Percentiles rank a stretch among this genome's conserved stretches.
These are phyloP conservation scores for Novumbra hubbsi DNA, from an alignment of 2,797 vertebrate species.

Conservation along the genomic window DNA sequence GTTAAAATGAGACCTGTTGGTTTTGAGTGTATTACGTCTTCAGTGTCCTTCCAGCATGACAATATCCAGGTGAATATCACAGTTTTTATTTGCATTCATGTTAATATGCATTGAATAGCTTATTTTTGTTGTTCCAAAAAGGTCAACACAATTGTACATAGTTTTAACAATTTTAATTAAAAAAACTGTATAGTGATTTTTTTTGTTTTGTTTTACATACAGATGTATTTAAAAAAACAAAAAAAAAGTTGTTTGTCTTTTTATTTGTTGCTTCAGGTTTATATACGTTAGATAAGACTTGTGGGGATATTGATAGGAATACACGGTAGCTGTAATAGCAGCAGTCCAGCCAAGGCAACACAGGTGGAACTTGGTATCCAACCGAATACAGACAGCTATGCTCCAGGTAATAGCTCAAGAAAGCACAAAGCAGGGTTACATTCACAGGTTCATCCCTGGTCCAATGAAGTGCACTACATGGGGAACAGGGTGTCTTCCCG, in stretches of 20 bases:
- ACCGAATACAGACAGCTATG: slow-evolving; percentile 39
- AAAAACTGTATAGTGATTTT: slow-evolving; percentile 69
- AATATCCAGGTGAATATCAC: slow-evolving; percentile 30
- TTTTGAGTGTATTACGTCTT: neutral
- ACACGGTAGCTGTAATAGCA: slow-evolving; percentile 81
- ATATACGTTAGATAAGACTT: slow-evolving; percentile 57
- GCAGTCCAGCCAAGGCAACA: slow-evolving; percentile 81
- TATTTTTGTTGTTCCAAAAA: slow-evolving; percentile 38
- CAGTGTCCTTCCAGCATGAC: slow-evolving; percentile 30
- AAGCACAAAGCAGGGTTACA: slow-evolving; percentile 72
- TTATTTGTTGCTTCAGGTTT: slow-evolving; percentile 44
- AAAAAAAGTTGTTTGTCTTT: slow-evolving; percentile 32
- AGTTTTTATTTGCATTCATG: slow-evolving; percentile 45
- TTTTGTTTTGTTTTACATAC: slow-evolving; percentile 61
- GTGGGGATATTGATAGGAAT: slow-evolving; percentile 34
- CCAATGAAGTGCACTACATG: neutral
- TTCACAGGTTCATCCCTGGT: slow-evolving; percentile 66
- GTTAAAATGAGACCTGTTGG: neutral
- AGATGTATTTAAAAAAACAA: slow-evolving; percentile 61
- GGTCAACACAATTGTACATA: slow-evolving; percentile 82
- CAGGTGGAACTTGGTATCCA: slow-evolving; percentile 42
- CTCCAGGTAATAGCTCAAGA: slow-evolving; percentile 35
- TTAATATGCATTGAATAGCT: slow-evolving; percentile 67
- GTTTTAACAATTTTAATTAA: slow-evolving; percentile 86
- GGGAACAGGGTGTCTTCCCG: slow-evolving; percentile 27